Conservation (phyloP, 2,113 vertebrate species). For the Merops nubicus region DNA sequence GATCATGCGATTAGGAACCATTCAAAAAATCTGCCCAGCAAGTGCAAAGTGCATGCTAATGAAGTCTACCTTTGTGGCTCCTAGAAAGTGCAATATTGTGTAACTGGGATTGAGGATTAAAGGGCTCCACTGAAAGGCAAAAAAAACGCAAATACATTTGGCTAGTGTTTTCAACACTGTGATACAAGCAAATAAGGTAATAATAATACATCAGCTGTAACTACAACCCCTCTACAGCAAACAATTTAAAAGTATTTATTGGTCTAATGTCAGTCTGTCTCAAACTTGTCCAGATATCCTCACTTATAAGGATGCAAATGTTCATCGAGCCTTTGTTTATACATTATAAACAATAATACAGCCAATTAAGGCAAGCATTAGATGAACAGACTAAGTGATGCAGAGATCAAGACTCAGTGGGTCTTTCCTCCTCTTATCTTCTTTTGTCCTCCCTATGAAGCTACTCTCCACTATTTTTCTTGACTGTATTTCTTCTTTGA, state of each 20-base stretch:
- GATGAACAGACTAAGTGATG: not conserved
- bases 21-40: constrained; percentile 64
- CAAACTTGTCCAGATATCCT: not conserved
- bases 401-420: not conserved
- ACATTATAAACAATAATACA: not conserved
- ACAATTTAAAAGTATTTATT: not conserved
- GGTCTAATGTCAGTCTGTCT: not conserved
- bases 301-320: not conserved
- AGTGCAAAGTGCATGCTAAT: constrained; percentile 77
- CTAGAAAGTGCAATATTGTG: constrained; percentile 99
- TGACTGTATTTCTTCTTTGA: not conserved
- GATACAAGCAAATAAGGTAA: not conserved
- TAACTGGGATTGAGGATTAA: constrained; percentile 99
- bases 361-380: not conserved
- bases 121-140: constrained; percentile 95
- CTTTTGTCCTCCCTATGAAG: not conserved
- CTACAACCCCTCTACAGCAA: not conserved
- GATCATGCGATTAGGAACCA: constrained; percentile 64
- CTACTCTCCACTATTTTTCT: not conserved
- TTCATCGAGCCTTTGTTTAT: not conserved
- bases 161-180: constrained; percentile 18
- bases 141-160: constrained; percentile 72
- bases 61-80: constrained; percentile 94
- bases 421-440: not conserved
- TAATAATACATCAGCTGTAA: not conserved